Evolutionary conservation across 2,113 vertebrate genomes (phyloP).

Genomic region (Callipepla squamata): DNA sequence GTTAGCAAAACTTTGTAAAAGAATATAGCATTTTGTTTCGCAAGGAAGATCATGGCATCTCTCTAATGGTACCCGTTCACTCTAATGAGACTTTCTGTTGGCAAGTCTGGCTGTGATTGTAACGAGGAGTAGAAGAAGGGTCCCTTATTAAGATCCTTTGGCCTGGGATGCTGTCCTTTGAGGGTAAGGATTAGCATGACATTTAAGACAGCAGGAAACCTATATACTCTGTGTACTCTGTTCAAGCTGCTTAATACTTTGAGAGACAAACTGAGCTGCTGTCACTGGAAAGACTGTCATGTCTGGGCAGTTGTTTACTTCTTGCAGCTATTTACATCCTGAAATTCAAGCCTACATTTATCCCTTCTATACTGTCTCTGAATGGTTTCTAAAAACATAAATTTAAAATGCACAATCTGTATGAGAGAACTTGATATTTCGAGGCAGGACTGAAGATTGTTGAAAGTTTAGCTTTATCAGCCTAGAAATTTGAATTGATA

Average conservation of each 20-base stretch:
- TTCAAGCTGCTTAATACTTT: neutral
- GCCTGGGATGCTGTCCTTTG: neutral
- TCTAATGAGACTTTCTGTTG: neutral
- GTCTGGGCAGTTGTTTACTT: neutral
- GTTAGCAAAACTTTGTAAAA: neutral
- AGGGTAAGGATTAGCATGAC: neutral
- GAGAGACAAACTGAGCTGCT: neutral
- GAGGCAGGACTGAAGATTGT: rapidly evolving
- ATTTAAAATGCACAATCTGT: neutral
- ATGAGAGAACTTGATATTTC: neutral
- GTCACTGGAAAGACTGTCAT: neutral
- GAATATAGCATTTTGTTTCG: neutral
- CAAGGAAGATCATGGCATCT: rapidly evolving
- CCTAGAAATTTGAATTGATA: too few species aligned
- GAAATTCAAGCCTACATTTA: rapidly evolving
- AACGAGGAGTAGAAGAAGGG: neutral
- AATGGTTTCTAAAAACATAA: neutral
- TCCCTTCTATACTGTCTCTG: rapidly evolving
- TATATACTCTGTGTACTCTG: neutral
- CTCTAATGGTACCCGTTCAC: rapidly evolving
- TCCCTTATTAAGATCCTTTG: rapidly evolving
- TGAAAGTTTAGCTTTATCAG: neutral
- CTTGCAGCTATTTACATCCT: neutral
- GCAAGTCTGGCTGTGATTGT: neutral
- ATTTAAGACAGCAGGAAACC: rapidly evolving